Evolutionary conservation across 2,888 invertebrate species (phyloP), one percentile per base, ranked within the genome.

Genomic region (Phlogophora meticulosa): DNA sequence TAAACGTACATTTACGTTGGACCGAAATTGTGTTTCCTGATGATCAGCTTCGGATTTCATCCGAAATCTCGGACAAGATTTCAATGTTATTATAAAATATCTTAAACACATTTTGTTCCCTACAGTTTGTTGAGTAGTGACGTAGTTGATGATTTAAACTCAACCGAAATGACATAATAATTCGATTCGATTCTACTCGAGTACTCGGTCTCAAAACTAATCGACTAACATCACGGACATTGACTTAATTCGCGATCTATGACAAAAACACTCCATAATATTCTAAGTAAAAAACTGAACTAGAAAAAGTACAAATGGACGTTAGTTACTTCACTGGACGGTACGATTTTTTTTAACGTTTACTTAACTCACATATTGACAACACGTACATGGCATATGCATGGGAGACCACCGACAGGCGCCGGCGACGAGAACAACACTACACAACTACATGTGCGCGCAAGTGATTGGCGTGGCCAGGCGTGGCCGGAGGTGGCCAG

Each of bases 311-410:
- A n/a, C 56, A 48, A 51, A 72, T 40, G 57, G 45, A 61, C 45
- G 17, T 24, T 3, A 32, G 17, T 57, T 48, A 65, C 73, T 55
- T 55, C 36, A 52, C 66, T 62, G 61, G 66, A 77, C 55, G 51
- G 11, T 22, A 62, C 58, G 57, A 71, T 76, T 58, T 76, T 63
- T 63, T 74, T 60, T 59, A n/a, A 24, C 43, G 17, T 63, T 51
- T 34, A 55, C 42, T 46, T 38, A 40, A 55, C 62, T 51, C 7
- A 5, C 40, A 64, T 57, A 49, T 56, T 62, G 48, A 71, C 72
- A 58, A 49, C 60, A 76, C 77, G 58, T 13, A 49, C 36, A 32
- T 42, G 51, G 42, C 55, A 10, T 36, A n/a, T 42, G 45, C 40
- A 68, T 56, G 40, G 70, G 32, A 38, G 64, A 43, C 28, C 52